Evolutionary conservation across 2,888 invertebrate species (phyloP), one percentile per base, ranked within the genome.

Genomic region (Spodoptera exigua): DNA sequence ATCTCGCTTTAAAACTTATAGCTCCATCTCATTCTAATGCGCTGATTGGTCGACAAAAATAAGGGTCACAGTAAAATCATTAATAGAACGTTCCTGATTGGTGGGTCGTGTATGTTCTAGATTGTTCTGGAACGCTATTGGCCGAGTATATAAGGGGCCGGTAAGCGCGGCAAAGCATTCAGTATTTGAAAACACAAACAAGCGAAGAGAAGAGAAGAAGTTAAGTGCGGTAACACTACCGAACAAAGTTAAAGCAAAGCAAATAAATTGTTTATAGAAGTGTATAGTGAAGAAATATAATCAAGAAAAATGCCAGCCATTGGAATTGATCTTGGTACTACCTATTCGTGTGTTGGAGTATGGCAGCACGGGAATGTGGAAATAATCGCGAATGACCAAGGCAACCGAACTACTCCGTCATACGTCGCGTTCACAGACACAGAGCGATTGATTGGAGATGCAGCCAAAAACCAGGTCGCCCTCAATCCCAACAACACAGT

Each of bases 331-430:
- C 95, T 98, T 85, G 98, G 98, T 79, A 98, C 98, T 36, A 98
- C 98, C 7, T 98, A 97, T 89, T 98, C 97, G 35, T 97, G 97
- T 84, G 97, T 97, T 45, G 97, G 97, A 78, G 97, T 97, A n/a
- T 97, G 96, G 95, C 96, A 97, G 84, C 96, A 97, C 83, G 96
- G 96, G 61, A 96, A 97, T 87, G 97, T 97, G 64, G 97, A 97
- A 86, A 97, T 97, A 85, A 97, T 98, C 84, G 97, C 98, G 59
- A 98, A 98, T 85, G 97, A 98, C 86, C 97, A 98, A 90, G 98
- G 98, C 67, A 98, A 98, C 89, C 94, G 98, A 51, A 98, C 97
- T 10, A 98, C 98, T 48, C 98, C 98, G 45, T 97, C 97, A 70
- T 98, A 97, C 89, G 98, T 98, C 48, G 97, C 97, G 4, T 98